phyloP scores from a whole-genome alignment of 2,797 vertebrate genomes.

The Urocyon cinereoargenteus region DNA sequence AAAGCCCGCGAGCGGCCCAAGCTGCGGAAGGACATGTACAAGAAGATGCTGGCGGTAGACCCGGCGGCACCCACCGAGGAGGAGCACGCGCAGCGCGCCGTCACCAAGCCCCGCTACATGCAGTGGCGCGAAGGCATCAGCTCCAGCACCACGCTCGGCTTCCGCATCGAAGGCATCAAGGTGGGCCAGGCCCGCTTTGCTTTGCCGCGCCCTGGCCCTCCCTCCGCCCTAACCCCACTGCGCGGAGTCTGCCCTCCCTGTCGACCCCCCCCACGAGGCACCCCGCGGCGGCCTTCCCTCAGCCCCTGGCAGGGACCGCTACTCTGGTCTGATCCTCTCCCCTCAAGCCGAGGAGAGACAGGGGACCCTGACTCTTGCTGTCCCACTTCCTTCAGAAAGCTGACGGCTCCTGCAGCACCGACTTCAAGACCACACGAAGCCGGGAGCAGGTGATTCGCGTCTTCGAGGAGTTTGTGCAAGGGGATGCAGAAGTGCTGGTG shows the following conservation, averaged over 20 bases:
- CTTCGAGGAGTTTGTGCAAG: slow-evolving; percentile 95
- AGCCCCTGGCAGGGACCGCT: not conserved
- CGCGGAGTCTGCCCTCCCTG: accelerated
- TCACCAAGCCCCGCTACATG: slow-evolving; percentile 99
- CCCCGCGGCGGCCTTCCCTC: not conserved
- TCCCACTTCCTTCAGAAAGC: slow-evolving; percentile 90
- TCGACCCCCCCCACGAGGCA: too few relatives aligned
- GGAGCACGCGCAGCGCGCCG: slow-evolving; percentile 93
- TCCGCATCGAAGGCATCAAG: slow-evolving; percentile 99
- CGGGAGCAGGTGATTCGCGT: slow-evolving; percentile 94
- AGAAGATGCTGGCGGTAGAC: slow-evolving; percentile 98
- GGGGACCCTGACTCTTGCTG: slow-evolving; percentile 48
- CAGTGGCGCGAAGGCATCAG: slow-evolving; percentile 99
- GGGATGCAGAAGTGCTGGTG: slow-evolving; percentile 93
- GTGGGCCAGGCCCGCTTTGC: slow-evolving; percentile 84
- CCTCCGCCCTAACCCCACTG: not conserved
- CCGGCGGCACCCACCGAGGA: slow-evolving; percentile 93
- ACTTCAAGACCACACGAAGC: slow-evolving; percentile 97
- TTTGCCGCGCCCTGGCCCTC: not conserved
- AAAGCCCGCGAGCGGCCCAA: slow-evolving; percentile 96
- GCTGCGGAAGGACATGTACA: slow-evolving; percentile 96
- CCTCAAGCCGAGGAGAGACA: not conserved
- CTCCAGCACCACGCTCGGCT: slow-evolving; percentile 97
- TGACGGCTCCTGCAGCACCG: slow-evolving; percentile 96
- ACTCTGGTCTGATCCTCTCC: not conserved